Conservation (phyloP, 2,888 invertebrate genomes). For the Tipula lateralis region DNA sequence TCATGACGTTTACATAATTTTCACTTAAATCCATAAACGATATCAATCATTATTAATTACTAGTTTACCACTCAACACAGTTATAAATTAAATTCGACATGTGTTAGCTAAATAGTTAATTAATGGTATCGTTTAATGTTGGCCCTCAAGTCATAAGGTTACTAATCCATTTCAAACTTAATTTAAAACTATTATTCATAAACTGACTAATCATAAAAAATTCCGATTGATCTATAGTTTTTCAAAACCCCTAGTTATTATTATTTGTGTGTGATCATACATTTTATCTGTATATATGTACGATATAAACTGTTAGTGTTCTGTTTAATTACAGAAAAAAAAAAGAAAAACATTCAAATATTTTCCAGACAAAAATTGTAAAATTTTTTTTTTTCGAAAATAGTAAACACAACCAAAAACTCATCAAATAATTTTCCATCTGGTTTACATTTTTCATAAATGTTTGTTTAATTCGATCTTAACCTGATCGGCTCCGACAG, state of each 20-base stretch:
- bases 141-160: not conserved
- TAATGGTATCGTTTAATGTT: not conserved
- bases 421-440: not conserved
- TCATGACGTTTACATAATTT: not conserved
- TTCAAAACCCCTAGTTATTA: not conserved
- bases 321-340: constrained; percentile 5
- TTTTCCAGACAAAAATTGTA: not conserved
- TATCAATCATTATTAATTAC: not conserved
- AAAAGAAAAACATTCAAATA: not conserved
- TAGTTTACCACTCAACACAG: not conserved
- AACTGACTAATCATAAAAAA: not conserved
- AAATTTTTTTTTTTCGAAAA: not conserved
- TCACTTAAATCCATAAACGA: not conserved
- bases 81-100: not conserved
- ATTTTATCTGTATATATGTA: not conserved
- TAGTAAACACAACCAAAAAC: not conserved
- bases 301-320: not conserved
- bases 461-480: not conserved
- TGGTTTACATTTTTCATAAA: not conserved
- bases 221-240: not conserved
- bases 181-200: not conserved
- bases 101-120: not conserved
- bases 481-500: not conserved
- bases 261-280: not conserved
- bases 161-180: not conserved